Evolutionary conservation across 2,888 invertebrate genomes (phyloP).

Genomic region (Eubasilissa splendida): DNA sequence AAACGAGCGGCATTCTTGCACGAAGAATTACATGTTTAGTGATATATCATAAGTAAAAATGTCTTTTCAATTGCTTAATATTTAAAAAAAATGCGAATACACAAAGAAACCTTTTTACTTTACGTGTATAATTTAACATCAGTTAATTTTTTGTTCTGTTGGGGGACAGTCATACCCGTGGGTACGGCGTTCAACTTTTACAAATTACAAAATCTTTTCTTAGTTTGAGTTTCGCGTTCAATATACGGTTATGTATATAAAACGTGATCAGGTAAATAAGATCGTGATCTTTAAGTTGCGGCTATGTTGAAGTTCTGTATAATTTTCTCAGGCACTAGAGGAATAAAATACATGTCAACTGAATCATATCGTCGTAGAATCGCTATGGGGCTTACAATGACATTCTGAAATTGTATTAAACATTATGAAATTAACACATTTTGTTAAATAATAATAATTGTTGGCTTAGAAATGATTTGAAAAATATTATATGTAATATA

Average conservation of each 20-base stretch:
- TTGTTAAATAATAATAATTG: too few relatives aligned
- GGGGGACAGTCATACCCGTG: slow-evolving; percentile 7
- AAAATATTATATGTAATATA: too few relatives aligned
- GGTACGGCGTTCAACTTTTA: slow-evolving; percentile 4
- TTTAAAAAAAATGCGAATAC: neutral
- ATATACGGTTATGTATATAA: neutral
- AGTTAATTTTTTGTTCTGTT: neutral
- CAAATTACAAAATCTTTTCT: neutral
- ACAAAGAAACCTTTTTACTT: neutral
- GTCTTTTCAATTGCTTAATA: neutral
- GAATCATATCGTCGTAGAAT: slow-evolving; percentile 2
- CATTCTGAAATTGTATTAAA: too few relatives aligned
- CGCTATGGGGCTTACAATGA: neutral
- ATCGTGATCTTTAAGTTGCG: neutral
- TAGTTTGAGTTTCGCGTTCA: neutral
- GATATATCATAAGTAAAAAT: neutral
- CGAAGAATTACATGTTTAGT: neutral
- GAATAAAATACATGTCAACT: slow-evolving; percentile 20
- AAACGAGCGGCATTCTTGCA: slow-evolving; percentile 40
- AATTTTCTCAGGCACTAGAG: slow-evolving; percentile 17
- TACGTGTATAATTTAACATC: neutral
- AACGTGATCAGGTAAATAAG: neutral
- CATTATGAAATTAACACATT: too few relatives aligned
- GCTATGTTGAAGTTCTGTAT: slow-evolving; percentile 4
- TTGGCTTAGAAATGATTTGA: too few relatives aligned